phyloP scores from a whole-genome alignment of 1,140 invertebrate species.

The Solenopsis invicta region DNA sequence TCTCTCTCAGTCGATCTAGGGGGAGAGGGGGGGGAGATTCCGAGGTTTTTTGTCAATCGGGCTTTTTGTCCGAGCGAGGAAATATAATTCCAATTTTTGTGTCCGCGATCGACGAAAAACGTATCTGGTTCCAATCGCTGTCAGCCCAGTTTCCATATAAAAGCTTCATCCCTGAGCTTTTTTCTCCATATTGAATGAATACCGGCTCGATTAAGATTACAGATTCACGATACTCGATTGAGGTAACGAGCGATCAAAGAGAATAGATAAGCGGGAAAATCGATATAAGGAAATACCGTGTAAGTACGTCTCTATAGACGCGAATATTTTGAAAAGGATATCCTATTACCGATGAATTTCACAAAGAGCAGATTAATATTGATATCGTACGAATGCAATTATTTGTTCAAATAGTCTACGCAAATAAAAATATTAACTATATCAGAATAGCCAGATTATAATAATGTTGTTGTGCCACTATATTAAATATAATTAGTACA shows the following conservation, averaged over 20 bases:
- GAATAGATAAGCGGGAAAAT: constrained; percentile 37
- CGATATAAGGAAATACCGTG: constrained; percentile 12
- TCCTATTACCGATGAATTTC: constrained; percentile 17
- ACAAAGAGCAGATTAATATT: neutral
- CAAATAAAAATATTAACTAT: constrained; percentile 9
- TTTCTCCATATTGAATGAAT: constrained; percentile 39
- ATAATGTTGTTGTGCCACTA: neutral
- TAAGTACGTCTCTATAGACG: neutral
- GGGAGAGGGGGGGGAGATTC: no score
- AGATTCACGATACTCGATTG: constrained; percentile 51
- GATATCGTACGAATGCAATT: neutral
- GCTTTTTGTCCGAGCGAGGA: constrained; percentile 18
- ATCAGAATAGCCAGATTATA: neutral
- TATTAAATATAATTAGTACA: neutral
- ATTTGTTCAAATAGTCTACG: neutral
- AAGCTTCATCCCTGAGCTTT: neutral
- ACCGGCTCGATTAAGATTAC: constrained; percentile 41
- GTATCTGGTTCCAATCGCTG: constrained; percentile 50
- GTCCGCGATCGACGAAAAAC: constrained; percentile 18
- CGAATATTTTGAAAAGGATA: neutral
- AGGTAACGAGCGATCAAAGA: constrained; percentile 50
- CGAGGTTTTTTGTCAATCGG: constrained; percentile 30
- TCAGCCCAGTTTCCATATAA: constrained; percentile 31
- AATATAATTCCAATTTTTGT: constrained; percentile 50
- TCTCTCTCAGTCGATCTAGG: neutral